Evolutionary conservation across 92 coral and sea anemone species (phyloP).

Genomic region (Meandrina meandrites): DNA sequence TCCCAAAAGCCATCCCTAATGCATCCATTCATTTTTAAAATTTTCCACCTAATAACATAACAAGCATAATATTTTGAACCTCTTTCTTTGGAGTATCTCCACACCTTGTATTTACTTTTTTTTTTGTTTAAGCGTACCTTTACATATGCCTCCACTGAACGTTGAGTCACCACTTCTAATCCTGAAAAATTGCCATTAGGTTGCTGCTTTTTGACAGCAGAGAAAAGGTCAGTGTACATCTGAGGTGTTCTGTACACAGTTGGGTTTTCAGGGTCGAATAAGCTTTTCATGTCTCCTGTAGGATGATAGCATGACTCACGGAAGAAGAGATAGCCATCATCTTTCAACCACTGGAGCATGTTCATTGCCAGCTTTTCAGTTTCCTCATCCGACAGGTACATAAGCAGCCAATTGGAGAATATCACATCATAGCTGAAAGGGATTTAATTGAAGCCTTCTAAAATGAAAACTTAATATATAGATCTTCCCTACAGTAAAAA

Average conservation of each 20-base stretch:
- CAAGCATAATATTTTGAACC: no score
- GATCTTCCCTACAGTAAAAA: no score
- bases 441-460: background rate
- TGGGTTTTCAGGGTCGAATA: constrained; percentile 56
- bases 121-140: constrained; percentile 30
- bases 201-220: constrained; percentile 43
- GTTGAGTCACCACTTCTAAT: constrained; percentile 58
- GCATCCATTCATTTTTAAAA: no score
- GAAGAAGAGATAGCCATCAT: constrained; percentile 70
- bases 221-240: constrained; percentile 57
- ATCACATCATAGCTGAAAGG: constrained; percentile 64
- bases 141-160: constrained; percentile 71
- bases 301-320: constrained; percentile 84
- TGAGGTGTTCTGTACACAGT: constrained; percentile 74
- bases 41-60: no score
- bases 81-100: no score
- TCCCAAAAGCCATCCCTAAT: no score
- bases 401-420: constrained; percentile 83
- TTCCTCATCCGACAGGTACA: constrained; percentile 80
- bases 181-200: constrained; percentile 27
- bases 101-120: no score
- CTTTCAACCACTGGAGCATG: constrained; percentile 64
- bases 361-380: constrained; percentile 64
- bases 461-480: no score
- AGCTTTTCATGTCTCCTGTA: constrained; percentile 65